A percentile compares a stretch with the other conserved stretches of the same genome.
Evolutionary conservation across 2,113 vertebrate species (phyloP).

Genomic region (Petrocephalus microphthalmus): DNA sequence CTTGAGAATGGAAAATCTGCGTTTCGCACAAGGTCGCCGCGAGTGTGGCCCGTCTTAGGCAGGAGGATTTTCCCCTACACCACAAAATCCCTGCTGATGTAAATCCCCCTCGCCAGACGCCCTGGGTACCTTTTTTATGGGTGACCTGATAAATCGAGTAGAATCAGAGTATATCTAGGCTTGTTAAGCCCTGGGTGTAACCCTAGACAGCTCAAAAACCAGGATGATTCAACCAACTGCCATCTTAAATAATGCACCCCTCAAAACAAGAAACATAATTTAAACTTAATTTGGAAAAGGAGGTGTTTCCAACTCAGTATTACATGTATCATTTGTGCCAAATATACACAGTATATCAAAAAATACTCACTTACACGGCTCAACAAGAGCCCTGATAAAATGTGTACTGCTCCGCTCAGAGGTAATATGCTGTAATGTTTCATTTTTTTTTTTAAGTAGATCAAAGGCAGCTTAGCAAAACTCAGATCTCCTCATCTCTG

Average conservation of each 20-base stretch:
- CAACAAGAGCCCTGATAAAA: background rate
- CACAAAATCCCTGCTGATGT: background rate
- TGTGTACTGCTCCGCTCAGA: background rate
- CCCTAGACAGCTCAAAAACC: background rate
- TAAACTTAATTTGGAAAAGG: conserved; percentile 23
- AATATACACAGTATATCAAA: conserved; percentile 8
- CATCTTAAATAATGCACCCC: conserved; percentile 28
- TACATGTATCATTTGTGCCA: conserved; percentile 1
- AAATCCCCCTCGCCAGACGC: background rate
- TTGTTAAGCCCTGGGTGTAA: background rate
- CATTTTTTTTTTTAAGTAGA: background rate
- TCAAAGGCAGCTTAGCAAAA: background rate
- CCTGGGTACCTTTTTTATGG: background rate
- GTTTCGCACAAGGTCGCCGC: background rate
- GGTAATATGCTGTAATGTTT: background rate
- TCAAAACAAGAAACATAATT: conserved; percentile 27
- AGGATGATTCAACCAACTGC: background rate
- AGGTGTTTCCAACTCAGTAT: conserved; percentile 23
- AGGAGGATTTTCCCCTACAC: background rate
- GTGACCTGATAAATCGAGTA: background rate
- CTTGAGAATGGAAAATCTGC: background rate
- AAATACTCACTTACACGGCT: background rate
- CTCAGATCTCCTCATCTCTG: conserved; percentile 20
- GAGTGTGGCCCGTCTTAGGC: background rate
- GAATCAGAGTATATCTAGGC: background rate